Conservation (phyloP, 2,888 invertebrate genomes). For the Julus scandinavius region DNA sequence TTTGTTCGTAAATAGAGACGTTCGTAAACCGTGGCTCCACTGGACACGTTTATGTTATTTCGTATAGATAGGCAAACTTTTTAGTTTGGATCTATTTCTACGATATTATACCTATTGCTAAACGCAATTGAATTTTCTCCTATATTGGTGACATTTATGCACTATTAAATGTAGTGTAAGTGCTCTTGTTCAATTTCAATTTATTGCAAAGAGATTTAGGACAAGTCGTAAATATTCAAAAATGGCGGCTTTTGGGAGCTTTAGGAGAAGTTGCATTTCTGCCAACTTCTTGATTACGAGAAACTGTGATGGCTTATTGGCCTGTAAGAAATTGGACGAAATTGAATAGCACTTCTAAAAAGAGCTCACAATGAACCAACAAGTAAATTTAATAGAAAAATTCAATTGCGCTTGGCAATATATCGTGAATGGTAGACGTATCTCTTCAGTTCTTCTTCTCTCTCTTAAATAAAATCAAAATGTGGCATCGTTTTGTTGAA, state of each 20-base stretch:
- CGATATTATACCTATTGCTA: not conserved
- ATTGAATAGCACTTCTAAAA: not conserved
- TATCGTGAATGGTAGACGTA: not conserved
- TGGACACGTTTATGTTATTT: too few relatives aligned
- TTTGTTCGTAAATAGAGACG: too few relatives aligned
- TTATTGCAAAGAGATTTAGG: not conserved
- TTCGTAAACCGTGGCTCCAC: too few relatives aligned
- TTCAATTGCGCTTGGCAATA: not conserved
- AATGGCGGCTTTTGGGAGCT: not conserved
- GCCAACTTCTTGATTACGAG: not conserved
- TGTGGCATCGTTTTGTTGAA: not conserved
- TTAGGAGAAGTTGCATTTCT: not conserved
- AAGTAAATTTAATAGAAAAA: slow-evolving; percentile 3
- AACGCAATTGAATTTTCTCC: not conserved
- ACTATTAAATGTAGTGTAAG: not conserved
- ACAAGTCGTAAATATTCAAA: slow-evolving; percentile 5
- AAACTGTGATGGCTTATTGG: not conserved
- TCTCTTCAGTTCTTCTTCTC: not conserved
- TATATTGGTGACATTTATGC: not conserved
- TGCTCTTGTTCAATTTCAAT: not conserved
- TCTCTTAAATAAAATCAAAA: not conserved
- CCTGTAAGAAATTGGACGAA: not conserved
- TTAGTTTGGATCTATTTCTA: too few relatives aligned
- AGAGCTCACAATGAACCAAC: not conserved
- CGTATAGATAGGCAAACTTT: too few relatives aligned